Evolutionary conservation across 92 coral and sea anemone species (phyloP), one percentile per base, ranked within the genome.

Genomic region (Porites rus): DNA sequence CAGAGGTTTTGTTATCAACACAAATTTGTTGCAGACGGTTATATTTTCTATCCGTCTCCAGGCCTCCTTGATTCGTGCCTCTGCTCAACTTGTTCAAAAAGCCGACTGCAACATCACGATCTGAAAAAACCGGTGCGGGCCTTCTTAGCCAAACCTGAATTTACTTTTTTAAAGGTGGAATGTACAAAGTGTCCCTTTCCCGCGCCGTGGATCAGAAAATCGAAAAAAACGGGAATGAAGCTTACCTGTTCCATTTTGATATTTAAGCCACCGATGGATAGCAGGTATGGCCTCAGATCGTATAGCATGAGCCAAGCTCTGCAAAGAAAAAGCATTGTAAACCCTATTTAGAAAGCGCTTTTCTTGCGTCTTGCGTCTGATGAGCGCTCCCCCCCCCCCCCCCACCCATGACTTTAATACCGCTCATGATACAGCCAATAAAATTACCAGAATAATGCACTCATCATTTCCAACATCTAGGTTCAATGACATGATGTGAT

Each of bases 71-170:
- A 54, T n/a, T 14, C 54, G 86, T 69, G 69, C 58, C 38, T 58
- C 52, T 73, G 19, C 90, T 82, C 20, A 94, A 83, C 12, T 90
- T 90, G 61, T 76, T 83, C 65, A 94, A 88, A 59, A 94, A 94
- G 22, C 90, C 84, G 25, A 94, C 72, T 5, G 88, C 98, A 25
- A 93, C 81, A 46, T 88, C 91, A 81, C 93, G 91, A 80, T 92
- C 98, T 94, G 76, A 56, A 9, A 56, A 56, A 56, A 56, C 0
- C 0, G 16, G 14, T 11, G 61, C 11, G 8, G 14, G 14, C 0
- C 16, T 10, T 56, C 11, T 56, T 56, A 56, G 16, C 11, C 16
- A 10, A 56, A 10, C 61, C 13, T 56, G 12, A 10, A 56, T 56
- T 56, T 56, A 10, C 11, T 56, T 2, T 14, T 10, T 56, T 56